These are phyloP conservation scores for Mythimna albipuncta DNA, from an alignment of 2,888 invertebrate genomes.

Conservation along the genomic window DNA sequence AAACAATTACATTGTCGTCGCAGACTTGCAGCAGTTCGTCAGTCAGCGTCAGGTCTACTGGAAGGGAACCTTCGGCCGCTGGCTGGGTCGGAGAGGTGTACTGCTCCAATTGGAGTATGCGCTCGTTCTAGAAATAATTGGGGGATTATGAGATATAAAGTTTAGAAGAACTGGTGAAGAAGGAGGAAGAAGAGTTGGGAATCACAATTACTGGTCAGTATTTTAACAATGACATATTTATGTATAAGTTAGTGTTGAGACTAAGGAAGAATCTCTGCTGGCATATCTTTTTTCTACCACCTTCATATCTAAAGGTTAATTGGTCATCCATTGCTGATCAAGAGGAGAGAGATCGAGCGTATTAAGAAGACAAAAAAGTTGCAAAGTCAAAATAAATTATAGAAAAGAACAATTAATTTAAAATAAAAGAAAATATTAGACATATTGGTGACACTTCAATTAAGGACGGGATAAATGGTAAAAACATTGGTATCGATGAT, in stretches of 20 bases:
- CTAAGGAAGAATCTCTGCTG: neutral
- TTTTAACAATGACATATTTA: neutral
- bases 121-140: slow-evolving; percentile 76
- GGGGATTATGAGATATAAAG: neutral
- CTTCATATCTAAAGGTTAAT: neutral
- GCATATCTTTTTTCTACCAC: neutral
- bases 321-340: neutral
- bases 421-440: too few species aligned
- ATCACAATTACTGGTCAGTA: neutral
- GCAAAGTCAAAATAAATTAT: neutral
- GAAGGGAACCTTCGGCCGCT: slow-evolving; percentile 65
- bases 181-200: too few species aligned
- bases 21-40: slow-evolving; percentile 79
- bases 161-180: neutral
- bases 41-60: slow-evolving; percentile 79
- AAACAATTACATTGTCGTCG: slow-evolving; percentile 88
- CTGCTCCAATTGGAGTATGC: slow-evolving; percentile 78
- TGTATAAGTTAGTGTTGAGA: neutral
- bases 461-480: neutral
- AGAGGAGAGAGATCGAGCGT: too few species aligned
- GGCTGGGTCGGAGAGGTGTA: slow-evolving; percentile 64
- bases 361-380: neutral
- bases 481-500: neutral
- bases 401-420: neutral
- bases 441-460: too few species aligned